Percentiles rank a stretch among this genome's conserved stretches.
Conservation (phyloP, 2,113 vertebrate species). For the Silurus meridionalis region DNA sequence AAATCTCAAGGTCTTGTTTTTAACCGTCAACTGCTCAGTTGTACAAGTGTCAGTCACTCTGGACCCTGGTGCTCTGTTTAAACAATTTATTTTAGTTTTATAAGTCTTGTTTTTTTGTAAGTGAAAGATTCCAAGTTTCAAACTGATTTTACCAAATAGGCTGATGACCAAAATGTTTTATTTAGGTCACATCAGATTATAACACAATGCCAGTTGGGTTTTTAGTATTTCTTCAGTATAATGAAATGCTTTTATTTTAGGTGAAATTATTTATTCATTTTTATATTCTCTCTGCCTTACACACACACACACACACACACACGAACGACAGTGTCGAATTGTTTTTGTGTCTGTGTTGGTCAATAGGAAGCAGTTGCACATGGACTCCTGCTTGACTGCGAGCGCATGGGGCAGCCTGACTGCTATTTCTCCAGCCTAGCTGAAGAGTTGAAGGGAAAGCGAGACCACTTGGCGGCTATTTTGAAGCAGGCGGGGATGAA, state of each 20-base stretch:
- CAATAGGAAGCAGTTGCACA: slow-evolving; percentile 89
- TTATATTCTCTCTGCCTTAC: neutral
- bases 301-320: too few relatives aligned
- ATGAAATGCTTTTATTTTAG: too few relatives aligned
- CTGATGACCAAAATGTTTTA: neutral
- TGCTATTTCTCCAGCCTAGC: slow-evolving; percentile 90
- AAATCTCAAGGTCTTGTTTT: too few relatives aligned
- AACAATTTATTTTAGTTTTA: neutral
- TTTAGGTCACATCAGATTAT: neutral
- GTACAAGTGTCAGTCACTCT: too few relatives aligned
- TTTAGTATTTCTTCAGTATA: too few relatives aligned
- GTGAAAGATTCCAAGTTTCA: neutral
- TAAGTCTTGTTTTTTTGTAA: neutral
- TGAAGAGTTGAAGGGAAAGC: slow-evolving; percentile 84
- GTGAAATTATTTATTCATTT: neutral
- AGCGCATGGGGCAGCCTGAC: slow-evolving; percentile 82
- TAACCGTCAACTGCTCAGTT: too few relatives aligned
- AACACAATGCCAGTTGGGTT: neutral
- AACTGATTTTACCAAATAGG: neutral
- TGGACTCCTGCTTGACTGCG: slow-evolving; percentile 78
- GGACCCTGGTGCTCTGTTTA: neutral
- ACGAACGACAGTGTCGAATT: neutral
- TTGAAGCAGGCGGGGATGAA: slow-evolving; percentile 80
- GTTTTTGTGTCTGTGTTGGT: neutral
- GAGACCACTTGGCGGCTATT: slow-evolving; percentile 82